phyloP scores from a whole-genome alignment of 1,140 invertebrate genomes.

The Drosophila bocqueti region DNA sequence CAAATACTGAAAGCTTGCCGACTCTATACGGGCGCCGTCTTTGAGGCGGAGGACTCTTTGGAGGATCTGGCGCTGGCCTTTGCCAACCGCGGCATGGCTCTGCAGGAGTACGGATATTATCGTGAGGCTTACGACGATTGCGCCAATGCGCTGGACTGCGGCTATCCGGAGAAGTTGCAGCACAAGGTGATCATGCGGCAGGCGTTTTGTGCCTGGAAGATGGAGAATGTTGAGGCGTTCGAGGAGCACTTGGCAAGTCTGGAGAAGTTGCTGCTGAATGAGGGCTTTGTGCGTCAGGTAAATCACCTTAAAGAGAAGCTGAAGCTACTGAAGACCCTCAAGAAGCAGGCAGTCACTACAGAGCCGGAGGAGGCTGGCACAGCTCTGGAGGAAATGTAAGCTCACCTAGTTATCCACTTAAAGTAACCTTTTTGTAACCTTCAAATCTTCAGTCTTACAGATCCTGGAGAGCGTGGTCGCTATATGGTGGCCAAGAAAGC shows the following conservation, averaged over 20 bases:
- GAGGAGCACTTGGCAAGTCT: slow-evolving; percentile 36
- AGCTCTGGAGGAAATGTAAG: slow-evolving; percentile 55
- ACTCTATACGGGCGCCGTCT: slow-evolving; percentile 66
- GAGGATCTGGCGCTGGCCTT: slow-evolving; percentile 56
- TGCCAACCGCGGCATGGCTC: slow-evolving; percentile 72
- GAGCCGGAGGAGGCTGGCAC: neutral
- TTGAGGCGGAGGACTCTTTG: slow-evolving; percentile 43
- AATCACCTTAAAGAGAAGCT: slow-evolving; percentile 42
- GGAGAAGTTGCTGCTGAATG: slow-evolving; percentile 43
- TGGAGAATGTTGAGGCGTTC: slow-evolving; percentile 35
- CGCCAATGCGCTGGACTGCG: slow-evolving; percentile 62
- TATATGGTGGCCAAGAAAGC: slow-evolving; percentile 53
- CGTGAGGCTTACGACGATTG: slow-evolving; percentile 77
- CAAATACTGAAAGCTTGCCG: slow-evolving; percentile 48
- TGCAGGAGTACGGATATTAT: slow-evolving; percentile 74
- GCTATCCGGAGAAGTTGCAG: slow-evolving; percentile 60
- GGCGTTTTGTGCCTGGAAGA: slow-evolving; percentile 64
- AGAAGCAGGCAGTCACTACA: neutral
- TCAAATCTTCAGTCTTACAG: slow-evolving; percentile 16
- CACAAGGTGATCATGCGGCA: slow-evolving; percentile 72
- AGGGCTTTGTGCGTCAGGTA: slow-evolving; percentile 36
- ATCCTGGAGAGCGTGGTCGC: slow-evolving; percentile 31
- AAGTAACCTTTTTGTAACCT: neutral
- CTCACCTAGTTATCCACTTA: neutral
- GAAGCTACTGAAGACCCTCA: neutral